phyloP scores from a whole-genome alignment of 2,888 invertebrate species.

The Spodoptera exigua region DNA sequence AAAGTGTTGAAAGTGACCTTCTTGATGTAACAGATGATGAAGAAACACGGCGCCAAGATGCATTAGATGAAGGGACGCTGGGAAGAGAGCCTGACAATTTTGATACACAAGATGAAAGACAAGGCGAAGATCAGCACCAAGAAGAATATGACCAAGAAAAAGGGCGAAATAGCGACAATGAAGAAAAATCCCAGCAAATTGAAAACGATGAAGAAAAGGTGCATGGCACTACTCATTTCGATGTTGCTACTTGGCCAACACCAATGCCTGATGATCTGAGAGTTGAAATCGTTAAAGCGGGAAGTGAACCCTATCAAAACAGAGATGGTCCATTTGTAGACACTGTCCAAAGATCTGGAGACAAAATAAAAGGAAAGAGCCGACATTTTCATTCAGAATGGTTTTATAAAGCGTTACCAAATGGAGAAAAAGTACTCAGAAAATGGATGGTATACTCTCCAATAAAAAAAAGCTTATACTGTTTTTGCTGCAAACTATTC shows the following conservation, averaged over 20 bases:
- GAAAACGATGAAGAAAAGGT: conserved; percentile 1
- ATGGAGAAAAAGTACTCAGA: conserved; percentile 20
- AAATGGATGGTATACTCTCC: conserved; percentile 37
- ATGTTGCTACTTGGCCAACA: no score
- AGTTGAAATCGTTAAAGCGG: no score
- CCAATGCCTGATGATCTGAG: no score
- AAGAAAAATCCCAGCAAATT: background rate
- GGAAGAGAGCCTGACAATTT: no score
- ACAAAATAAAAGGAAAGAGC: conserved; percentile 9
- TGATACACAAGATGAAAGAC: no score
- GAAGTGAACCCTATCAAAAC: background rate
- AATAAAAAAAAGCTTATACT: no score
- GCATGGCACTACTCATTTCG: background rate
- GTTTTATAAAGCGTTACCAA: conserved; percentile 10
- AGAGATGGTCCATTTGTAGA: conserved; percentile 5
- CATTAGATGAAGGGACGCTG: conserved; percentile 2
- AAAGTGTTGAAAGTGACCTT: conserved; percentile 6
- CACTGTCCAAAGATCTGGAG: conserved; percentile 4
- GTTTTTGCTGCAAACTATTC: conserved; percentile 5
- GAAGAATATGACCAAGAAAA: no score
- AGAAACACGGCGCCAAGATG: conserved; percentile 3
- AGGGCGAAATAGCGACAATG: no score
- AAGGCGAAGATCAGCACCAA: background rate
- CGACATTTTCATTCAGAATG: conserved; percentile 6
- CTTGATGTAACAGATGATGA: conserved; percentile 5